phyloP scores from a whole-genome alignment of 2,888 invertebrate species.

The Tribolium freemani region DNA sequence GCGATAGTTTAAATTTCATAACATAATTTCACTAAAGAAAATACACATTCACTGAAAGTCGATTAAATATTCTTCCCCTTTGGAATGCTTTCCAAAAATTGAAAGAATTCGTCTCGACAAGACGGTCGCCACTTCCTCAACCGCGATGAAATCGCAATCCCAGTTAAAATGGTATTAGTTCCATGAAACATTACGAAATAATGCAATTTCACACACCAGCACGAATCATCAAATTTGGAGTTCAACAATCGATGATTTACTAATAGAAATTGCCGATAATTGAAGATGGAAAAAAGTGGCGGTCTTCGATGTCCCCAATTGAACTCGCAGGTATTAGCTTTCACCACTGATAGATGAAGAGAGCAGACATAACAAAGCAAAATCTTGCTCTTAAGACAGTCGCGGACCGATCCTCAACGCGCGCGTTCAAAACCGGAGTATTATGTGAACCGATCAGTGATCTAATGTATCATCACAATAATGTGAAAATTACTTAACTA shows the following conservation, averaged over 20 bases:
- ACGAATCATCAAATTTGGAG: slow-evolving; percentile 1
- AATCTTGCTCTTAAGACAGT: slow-evolving; percentile 33
- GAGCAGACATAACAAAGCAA: slow-evolving; percentile 25
- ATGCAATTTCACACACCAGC: slow-evolving; percentile 21
- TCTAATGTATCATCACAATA: slow-evolving; percentile 17
- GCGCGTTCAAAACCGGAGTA: slow-evolving; percentile 14
- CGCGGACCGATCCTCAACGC: slow-evolving; percentile 15
- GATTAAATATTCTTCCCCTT: too few species aligned
- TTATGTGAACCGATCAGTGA: slow-evolving; percentile 20
- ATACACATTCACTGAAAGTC: too few species aligned
- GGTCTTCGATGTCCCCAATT: slow-evolving; percentile 41
- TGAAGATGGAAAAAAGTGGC: slow-evolving; percentile 18
- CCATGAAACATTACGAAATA: slow-evolving; percentile 19
- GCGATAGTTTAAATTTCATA: too few species aligned
- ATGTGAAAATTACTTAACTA: slow-evolving; percentile 28
- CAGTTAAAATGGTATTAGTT: not conserved
- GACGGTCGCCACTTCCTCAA: not conserved
- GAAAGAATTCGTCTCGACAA: not conserved
- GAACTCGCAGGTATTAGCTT: slow-evolving; percentile 44
- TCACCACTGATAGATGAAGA: slow-evolving; percentile 41
- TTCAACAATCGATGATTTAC: slow-evolving; percentile 39
- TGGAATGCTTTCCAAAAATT: not conserved
- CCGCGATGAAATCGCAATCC: not conserved
- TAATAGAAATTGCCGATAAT: slow-evolving; percentile 28
- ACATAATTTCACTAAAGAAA: too few species aligned